Conservation (phyloP, 2,797 vertebrate species). For the Rhabdophis nuchalis region DNA sequence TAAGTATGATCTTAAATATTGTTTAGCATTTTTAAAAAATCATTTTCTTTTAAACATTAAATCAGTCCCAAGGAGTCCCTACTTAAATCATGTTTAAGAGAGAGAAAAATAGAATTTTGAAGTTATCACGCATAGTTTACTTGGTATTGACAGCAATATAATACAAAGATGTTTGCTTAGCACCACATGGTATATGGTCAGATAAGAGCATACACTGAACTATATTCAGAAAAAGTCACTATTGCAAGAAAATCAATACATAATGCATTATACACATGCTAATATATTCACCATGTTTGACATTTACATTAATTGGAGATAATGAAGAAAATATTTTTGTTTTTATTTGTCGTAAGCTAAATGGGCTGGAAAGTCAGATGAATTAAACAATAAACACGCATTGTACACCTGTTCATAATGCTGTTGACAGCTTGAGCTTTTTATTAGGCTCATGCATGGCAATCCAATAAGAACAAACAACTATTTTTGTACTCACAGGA, state of each 20-base stretch:
- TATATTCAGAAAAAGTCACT: constrained; percentile 55
- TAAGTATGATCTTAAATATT: background rate
- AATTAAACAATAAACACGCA: constrained; percentile 72
- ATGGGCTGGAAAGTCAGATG: constrained; percentile 72
- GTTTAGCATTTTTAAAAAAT: background rate
- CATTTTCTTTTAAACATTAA: background rate
- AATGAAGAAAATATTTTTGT: constrained; percentile 78
- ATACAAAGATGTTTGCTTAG: constrained; percentile 52
- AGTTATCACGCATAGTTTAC: constrained; percentile 41
- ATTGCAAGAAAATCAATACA: constrained; percentile 67
- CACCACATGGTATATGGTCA: constrained; percentile 46
- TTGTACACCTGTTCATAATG: constrained; percentile 71
- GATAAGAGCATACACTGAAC: constrained; percentile 45
- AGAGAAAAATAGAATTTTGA: background rate
- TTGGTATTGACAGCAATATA: constrained; percentile 38
- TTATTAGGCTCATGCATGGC: constrained; percentile 60
- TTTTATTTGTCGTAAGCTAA: constrained; percentile 70
- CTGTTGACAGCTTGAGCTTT: constrained; percentile 71
- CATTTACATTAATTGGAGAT: constrained; percentile 77
- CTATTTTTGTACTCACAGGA: constrained; percentile 52
- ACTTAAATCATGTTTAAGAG: background rate
- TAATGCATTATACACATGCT: constrained; percentile 63
- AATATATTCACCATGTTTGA: constrained; percentile 76
- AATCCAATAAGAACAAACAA: constrained; percentile 53
- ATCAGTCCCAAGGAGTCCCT: background rate